Percentiles rank a stretch among this genome's conserved stretches.
These are phyloP conservation scores for Podarcis muralis DNA, from an alignment of 2,113 vertebrate genomes.

Conservation along the genomic window DNA sequence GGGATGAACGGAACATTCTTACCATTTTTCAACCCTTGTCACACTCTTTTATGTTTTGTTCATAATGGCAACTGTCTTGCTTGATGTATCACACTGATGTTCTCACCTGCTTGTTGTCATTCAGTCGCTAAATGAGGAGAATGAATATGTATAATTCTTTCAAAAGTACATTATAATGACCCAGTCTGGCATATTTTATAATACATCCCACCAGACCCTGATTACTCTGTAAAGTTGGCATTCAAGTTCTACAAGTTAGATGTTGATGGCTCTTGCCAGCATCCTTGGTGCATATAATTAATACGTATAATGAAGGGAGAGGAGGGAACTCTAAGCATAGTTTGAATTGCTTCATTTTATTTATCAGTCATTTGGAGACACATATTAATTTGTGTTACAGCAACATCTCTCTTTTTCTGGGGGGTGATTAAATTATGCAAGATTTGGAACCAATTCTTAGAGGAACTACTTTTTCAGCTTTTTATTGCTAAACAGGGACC, in stretches of 20 bases:
- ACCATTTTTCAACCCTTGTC: constrained; percentile 71
- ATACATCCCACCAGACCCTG: constrained; percentile 66
- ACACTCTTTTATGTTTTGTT: constrained; percentile 68
- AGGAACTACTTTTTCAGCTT: constrained; percentile 20
- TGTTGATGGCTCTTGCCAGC: constrained; percentile 73
- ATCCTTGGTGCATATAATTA: constrained; percentile 69
- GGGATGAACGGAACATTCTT: constrained; percentile 61
- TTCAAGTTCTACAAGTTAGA: constrained; percentile 64
- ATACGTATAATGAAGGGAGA: constrained; percentile 57
- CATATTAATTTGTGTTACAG: constrained; percentile 62
- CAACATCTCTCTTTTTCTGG: constrained; percentile 49
- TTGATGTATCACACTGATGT: constrained; percentile 71
- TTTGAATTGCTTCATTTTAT: constrained; percentile 65
- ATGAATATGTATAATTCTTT: constrained; percentile 78
- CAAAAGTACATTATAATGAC: constrained; percentile 73
- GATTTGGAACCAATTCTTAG: not conserved
- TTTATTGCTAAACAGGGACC: constrained; percentile 44
- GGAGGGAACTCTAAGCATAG: constrained; percentile 48
- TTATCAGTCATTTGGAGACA: constrained; percentile 63
- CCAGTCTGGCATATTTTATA: constrained; percentile 74
- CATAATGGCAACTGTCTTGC: constrained; percentile 75
- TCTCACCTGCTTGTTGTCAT: constrained; percentile 77
- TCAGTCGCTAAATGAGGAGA: constrained; percentile 74
- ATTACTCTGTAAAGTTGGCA: constrained; percentile 74
- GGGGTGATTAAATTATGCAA: constrained; percentile 35